phyloP scores from a whole-genome alignment of 2,113 vertebrate species.

The Xiphophorus couchianus region DNA sequence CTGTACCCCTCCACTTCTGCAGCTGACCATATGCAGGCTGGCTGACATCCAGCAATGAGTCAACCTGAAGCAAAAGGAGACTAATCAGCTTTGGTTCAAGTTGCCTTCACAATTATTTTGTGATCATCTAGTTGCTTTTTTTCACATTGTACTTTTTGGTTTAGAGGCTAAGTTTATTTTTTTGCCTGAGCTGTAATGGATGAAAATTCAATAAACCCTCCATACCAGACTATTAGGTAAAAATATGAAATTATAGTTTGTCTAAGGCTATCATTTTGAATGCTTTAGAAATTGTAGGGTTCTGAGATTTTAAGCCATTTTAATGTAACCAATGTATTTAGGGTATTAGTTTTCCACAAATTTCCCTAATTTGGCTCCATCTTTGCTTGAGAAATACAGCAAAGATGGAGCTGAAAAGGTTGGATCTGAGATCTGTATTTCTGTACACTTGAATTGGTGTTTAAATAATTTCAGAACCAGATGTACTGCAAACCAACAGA shows the following conservation, averaged over 20 bases:
- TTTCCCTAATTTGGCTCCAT: background rate
- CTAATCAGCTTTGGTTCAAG: background rate
- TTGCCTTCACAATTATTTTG: background rate
- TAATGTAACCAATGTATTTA: too few relatives aligned
- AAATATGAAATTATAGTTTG: background rate
- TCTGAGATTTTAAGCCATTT: too few relatives aligned
- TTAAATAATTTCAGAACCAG: background rate
- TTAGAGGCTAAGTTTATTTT: background rate
- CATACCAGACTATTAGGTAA: background rate
- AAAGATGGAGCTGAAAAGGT: too few relatives aligned
- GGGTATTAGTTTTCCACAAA: background rate
- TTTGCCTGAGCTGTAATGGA: background rate
- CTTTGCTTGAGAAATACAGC: background rate
- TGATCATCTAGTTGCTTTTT: background rate
- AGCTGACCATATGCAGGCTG: constrained; percentile 92
- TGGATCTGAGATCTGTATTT: background rate
- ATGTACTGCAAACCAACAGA: too few relatives aligned
- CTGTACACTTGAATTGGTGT: background rate
- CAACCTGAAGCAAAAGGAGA: constrained; percentile 67
- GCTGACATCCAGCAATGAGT: constrained; percentile 92
- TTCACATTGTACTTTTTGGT: background rate
- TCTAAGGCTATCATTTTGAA: too few relatives aligned
- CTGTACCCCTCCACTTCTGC: constrained; percentile 86
- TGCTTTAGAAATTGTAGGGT: too few relatives aligned
- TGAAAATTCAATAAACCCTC: background rate